Conservation (phyloP, 2,797 vertebrate species). For the Sus cebifrons region DNA sequence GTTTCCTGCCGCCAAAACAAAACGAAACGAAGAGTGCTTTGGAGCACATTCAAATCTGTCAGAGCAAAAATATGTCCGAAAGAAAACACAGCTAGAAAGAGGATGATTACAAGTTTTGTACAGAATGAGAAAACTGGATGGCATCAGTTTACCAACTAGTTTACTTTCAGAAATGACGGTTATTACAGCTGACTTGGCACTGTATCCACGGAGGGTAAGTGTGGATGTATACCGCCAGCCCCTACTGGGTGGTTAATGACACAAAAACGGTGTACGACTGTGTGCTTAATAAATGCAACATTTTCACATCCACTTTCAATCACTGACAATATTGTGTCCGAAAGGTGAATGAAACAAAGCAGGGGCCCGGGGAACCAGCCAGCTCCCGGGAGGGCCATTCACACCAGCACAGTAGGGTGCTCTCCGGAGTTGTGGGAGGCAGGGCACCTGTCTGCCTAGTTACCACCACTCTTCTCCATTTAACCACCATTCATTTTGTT, state of each 20-base stretch:
- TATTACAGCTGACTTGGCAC: not conserved
- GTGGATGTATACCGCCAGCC: rapidly evolving
- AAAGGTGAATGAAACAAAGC: not conserved
- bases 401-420: too few relatives aligned
- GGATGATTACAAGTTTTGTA: not conserved
- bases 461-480: not conserved
- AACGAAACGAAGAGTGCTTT: not conserved
- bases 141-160: not conserved
- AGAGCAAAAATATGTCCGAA: not conserved
- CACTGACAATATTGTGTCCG: not conserved
- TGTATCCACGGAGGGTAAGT: not conserved
- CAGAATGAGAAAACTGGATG: not conserved
- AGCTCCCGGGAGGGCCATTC: not conserved
- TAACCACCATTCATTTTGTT: not conserved
- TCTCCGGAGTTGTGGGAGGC: rapidly evolving
- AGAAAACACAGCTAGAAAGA: not conserved
- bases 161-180: slow-evolving; percentile 28
- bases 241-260: not conserved
- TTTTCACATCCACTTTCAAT: not conserved
- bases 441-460: not conserved
- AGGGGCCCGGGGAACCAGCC: not conserved
- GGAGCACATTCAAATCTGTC: not conserved
- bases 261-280: not conserved
- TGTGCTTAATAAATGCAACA: not conserved
- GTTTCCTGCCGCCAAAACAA: not conserved